Percentiles rank a stretch among this genome's conserved stretches.
Evolutionary conservation across 2,888 invertebrate genomes (phyloP).

Genomic region (Drosophila prostipennis): DNA sequence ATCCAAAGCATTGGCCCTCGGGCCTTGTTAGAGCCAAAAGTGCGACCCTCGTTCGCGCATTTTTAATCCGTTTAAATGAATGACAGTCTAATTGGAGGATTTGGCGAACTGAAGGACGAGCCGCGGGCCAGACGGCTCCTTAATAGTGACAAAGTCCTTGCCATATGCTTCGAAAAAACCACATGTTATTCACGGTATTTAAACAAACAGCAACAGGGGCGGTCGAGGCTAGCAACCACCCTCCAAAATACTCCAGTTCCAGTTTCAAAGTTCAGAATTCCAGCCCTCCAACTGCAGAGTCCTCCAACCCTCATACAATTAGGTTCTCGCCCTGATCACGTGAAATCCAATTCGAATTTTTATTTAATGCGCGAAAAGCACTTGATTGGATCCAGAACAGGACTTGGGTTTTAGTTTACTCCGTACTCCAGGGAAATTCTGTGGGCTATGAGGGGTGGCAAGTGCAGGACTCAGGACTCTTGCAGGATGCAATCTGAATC

Average conservation of each 20-base stretch:
- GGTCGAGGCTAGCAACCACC: conserved; percentile 40
- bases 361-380: conserved; percentile 82
- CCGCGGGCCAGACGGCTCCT: conserved; percentile 50
- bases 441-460: conserved; percentile 45
- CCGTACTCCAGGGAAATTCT: conserved; percentile 61
- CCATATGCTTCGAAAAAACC: conserved; percentile 84
- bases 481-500: conserved; percentile 36
- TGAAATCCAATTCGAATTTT: conserved; percentile 82
- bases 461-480: conserved; percentile 53
- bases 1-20: conserved; percentile 11
- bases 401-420: conserved; percentile 24
- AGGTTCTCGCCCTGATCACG: conserved; percentile 57
- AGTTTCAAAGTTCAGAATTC: neutral
- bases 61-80: conserved; percentile 84
- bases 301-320: conserved; percentile 62
- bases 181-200: conserved; percentile 84
- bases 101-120: conserved; percentile 63
- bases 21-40: conserved; percentile 44
- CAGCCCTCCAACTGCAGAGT: conserved; percentile 5
- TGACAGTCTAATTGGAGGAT: conserved; percentile 84
- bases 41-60: conserved; percentile 61
- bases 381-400: conserved; percentile 67
- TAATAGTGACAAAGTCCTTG: conserved; percentile 83
- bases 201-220: conserved; percentile 80
- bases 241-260: conserved; percentile 45